Evolutionary conservation across 1,140 invertebrate species (phyloP), one percentile per base, ranked within the genome.

Genomic region (Diploscapter pachys): DNA sequence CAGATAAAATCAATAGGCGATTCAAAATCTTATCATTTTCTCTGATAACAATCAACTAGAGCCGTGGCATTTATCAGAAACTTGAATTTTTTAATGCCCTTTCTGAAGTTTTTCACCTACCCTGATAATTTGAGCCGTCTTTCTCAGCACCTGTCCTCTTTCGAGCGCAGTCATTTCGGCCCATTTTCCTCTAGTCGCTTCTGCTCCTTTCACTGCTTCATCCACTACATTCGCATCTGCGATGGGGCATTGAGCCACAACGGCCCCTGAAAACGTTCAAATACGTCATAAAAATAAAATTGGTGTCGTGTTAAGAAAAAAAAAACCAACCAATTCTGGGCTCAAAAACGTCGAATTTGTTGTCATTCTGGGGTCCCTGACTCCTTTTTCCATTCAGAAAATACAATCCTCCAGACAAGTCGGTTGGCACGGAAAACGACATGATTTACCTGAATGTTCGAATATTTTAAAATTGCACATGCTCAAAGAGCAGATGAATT

Each of bases 341-440:
- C 73, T 82, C 78, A 66, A 63, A 77, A 5, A 82, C 81, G 63
- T 66, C 61, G 71, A 82, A 82, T 9, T 65, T 76, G 48, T 75
- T 56, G 9, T 65, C 11, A 4, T 71, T 56, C 11, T 72, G 61
- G 50, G 72, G 63, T 31, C 31, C 31, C 31, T 71, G 80, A 50
- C 71, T 76, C 4, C 81, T 59, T n/a, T 82, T 73, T 74, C 81
- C 81, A 48, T 80, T 66, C 48, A 82, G 66, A 56, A 82, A 82
- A 64, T 78, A 78, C 2, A 82, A 75, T 62, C 81, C 81, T n/a
- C 72, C 76, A 50, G 69, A 75, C 3, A 80, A 64, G 63, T 82
- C 74, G 5, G 62, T 64, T 63, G 74, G 69, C 49, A 78, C 76
- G 48, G 64, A 59, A 68, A 78, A 78, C 3, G 55, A 53, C 63